Conservation (phyloP, 2,113 vertebrate genomes). For the Entosphenus tridentatus region DNA sequence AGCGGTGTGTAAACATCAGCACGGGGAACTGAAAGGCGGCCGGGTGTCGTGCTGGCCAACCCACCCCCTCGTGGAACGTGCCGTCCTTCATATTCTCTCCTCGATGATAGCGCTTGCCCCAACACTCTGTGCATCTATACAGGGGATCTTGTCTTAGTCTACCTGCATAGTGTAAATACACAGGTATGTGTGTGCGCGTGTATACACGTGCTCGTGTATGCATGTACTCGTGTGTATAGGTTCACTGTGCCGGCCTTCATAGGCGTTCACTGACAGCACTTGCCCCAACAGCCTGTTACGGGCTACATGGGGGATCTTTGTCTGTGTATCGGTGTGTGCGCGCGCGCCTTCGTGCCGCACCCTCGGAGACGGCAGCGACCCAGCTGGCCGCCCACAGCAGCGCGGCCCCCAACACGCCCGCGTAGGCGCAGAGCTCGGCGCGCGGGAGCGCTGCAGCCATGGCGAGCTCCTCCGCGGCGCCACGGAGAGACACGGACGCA, state of each 20-base stretch:
- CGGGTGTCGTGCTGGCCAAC: too few species aligned
- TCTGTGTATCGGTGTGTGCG: background rate
- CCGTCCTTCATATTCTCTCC: too few species aligned
- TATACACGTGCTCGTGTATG: background rate
- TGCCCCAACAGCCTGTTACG: background rate
- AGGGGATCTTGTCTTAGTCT: background rate
- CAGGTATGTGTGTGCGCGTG: background rate
- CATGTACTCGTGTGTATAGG: background rate
- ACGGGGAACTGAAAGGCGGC: too few species aligned
- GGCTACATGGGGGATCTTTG: background rate
- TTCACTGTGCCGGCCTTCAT: too few species aligned
- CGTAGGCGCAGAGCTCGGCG: conserved; percentile 59
- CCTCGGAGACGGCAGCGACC: conserved; percentile 53
- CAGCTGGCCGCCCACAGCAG: conserved; percentile 49
- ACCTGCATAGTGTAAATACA: background rate
- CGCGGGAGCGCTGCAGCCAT: conserved; percentile 30
- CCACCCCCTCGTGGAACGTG: too few species aligned
- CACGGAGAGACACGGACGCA: too few species aligned
- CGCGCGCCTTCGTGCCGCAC: conserved; percentile 24
- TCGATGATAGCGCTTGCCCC: too few species aligned
- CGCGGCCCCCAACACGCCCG: conserved; percentile 37
- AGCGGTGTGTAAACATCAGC: background rate
- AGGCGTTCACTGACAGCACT: too few species aligned
- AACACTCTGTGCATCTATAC: too few species aligned
- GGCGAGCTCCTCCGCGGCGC: too few species aligned